Evolutionary conservation across 1,140 invertebrate species (phyloP), one percentile per base, ranked within the genome.

Genomic region (Formica selysi): DNA sequence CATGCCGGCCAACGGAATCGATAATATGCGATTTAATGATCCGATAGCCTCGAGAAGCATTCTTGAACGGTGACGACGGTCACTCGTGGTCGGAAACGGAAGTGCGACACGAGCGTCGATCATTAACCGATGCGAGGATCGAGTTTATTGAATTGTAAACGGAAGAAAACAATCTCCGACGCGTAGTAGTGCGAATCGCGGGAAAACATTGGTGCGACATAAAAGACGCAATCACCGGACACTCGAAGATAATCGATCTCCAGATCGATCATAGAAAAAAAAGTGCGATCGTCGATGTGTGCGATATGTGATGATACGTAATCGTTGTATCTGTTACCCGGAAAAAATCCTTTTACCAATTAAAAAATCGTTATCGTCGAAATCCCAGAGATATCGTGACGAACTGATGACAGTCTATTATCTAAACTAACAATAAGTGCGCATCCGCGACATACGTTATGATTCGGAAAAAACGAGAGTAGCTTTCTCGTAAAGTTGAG

Each of bases 191-290:
- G 36, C 26, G 22, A 57, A 54, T 48, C 38, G 6, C 32, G 13
- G n/a, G 8, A 5, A 22, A 10, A 59, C 22, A 11, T 38, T 36
- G 1, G 36, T 22, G 57, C 32, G 19, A 62, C 74, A 38, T 36
- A 38, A 7, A 61, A 76, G 16, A 64, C n/a, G n/a, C 32, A 32
- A 57, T 70, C 48, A 7, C 44, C 41, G 4, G 38, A 73, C 54
- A 73, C n/a, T 83, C 54, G 38, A 36, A 74, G 67, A 71, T 81
- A 81, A 71, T 41, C 61, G 41, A 51, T 16, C 41, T 32, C 32
- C 10, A 19, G 29, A 51, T 44, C 10, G 26, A 67, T 32, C 65
- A 41, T 10, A 10, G 16, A 32, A n/a, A 29, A n/a, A 59, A 32
- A 44, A 61, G 26, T 73, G 26, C 78, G 26, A 57, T 59, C 36